Percentiles rank a stretch among this genome's conserved stretches.
phyloP scores from a whole-genome alignment of 2,797 vertebrate genomes.

The Potorous gilbertii region DNA sequence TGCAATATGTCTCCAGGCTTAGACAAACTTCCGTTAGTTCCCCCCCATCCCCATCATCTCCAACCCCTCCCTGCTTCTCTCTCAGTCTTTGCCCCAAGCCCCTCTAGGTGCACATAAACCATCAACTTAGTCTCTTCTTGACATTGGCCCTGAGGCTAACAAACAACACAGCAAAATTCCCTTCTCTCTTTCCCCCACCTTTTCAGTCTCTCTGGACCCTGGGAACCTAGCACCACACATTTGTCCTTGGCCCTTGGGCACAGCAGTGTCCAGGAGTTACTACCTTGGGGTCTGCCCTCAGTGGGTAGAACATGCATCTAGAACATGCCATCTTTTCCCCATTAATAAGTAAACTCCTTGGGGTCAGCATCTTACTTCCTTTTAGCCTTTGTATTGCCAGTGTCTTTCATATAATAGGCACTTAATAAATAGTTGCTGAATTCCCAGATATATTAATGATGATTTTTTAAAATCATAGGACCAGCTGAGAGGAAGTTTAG shows the following conservation, averaged over 20 bases:
- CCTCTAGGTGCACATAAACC: background rate
- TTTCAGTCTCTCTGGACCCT: background rate
- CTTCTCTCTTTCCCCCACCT: background rate
- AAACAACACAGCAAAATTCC: background rate
- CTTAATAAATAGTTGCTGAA: background rate
- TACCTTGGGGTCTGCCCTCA: background rate
- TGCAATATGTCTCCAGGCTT: background rate
- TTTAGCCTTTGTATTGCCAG: background rate
- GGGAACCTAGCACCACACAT: background rate
- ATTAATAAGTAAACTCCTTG: background rate
- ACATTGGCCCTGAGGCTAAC: background rate
- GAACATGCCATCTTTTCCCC: background rate
- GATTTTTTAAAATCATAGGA: background rate
- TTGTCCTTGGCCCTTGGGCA: background rate
- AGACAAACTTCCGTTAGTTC: background rate
- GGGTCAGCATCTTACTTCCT: background rate
- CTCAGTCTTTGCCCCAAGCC: background rate
- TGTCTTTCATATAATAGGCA: background rate
- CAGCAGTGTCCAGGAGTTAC: background rate
- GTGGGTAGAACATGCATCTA: background rate
- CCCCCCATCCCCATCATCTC: too few species aligned
- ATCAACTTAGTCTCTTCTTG: background rate
- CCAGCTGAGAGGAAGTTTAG: background rate
- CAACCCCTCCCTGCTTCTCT: background rate
- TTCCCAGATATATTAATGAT: background rate